Conservation (phyloP, 2,797 vertebrate species). For the Pachyuromys duprasi region DNA sequence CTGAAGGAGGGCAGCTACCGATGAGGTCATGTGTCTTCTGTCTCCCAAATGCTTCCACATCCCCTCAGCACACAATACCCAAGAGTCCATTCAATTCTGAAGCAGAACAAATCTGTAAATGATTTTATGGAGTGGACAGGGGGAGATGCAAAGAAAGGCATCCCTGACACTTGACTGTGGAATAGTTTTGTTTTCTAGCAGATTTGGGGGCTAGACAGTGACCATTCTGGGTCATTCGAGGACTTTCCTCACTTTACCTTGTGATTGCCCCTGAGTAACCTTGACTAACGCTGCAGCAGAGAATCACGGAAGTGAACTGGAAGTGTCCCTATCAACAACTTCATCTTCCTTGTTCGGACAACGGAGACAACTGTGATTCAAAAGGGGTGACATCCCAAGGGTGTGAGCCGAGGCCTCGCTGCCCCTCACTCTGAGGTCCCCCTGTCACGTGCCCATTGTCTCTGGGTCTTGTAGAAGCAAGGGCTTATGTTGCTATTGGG, state of each 20-base stretch:
- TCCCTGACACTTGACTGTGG: not conserved
- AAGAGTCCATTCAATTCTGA: not conserved
- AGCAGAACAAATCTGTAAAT: not conserved
- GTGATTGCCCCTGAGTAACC: not conserved
- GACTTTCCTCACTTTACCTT: not conserved
- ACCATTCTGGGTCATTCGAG: not conserved
- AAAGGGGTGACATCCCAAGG: no score
- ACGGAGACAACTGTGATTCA: not conserved
- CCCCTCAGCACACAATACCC: not conserved
- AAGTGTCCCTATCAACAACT: not conserved
- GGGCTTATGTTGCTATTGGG: not conserved
- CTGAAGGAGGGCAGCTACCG: not conserved
- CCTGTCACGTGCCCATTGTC: accelerated
- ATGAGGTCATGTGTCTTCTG: not conserved
- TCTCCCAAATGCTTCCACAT: no score
- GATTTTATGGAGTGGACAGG: not conserved
- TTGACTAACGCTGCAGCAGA: not conserved
- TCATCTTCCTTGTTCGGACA: not conserved
- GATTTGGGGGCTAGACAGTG: not conserved
- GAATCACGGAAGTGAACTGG: not conserved
- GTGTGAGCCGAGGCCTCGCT: not conserved
- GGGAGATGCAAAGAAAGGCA: not conserved
- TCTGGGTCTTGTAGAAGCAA: not conserved
- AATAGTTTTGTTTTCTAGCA: not conserved
- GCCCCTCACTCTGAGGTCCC: not conserved